Conservation (phyloP, 2,113 vertebrate species). For the Urocolius indicus region DNA sequence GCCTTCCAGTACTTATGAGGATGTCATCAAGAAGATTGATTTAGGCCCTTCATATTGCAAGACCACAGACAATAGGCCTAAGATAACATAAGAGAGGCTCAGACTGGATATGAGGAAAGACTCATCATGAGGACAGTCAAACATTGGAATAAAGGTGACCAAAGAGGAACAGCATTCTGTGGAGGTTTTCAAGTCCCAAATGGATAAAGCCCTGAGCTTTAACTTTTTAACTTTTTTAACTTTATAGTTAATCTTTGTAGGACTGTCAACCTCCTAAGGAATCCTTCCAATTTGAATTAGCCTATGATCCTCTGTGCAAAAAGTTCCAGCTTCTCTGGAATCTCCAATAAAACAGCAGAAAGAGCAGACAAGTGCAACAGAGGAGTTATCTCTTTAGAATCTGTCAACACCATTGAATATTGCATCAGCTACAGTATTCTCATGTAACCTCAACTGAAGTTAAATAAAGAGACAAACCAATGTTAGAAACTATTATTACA, state of each 20-base stretch:
- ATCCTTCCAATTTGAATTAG: not conserved
- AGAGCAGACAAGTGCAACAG: not conserved
- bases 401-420: not conserved
- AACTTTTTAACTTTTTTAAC: not conserved
- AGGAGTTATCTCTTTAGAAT: too few relatives aligned
- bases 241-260: not conserved
- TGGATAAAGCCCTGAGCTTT: not conserved
- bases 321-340: not conserved
- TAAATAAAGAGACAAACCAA: not conserved
- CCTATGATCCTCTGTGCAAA: not conserved
- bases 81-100: not conserved
- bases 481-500: not conserved
- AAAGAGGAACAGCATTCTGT: not conserved
- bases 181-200: not conserved
- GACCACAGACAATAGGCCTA: not conserved
- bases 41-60: not conserved
- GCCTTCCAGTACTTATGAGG: not conserved
- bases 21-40: not conserved
- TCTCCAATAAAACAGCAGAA: not conserved
- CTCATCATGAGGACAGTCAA: not conserved
- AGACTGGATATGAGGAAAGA: not conserved
- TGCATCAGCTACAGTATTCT: not conserved
- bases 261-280: not conserved
- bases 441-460: not conserved
- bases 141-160: not conserved